phyloP scores from a whole-genome alignment of 2,888 invertebrate species.

The Gerosis bhagava region DNA sequence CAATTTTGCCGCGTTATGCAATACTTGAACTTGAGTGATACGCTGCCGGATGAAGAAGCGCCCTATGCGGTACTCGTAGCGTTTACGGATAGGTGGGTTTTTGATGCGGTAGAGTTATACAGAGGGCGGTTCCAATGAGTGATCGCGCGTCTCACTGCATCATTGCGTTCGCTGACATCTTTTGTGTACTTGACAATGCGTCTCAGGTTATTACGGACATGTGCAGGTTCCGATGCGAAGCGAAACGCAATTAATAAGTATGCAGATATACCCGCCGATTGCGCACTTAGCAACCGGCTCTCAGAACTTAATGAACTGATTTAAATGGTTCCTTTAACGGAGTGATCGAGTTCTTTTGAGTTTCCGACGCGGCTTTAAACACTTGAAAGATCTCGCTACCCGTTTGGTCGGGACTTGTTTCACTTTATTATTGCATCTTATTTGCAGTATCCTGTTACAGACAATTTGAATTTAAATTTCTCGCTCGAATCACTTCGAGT shows the following conservation, averaged over 20 bases:
- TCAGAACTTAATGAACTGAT: constrained; percentile 21
- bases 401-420: constrained; percentile 12
- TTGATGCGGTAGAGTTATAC: constrained; percentile 38
- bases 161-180: constrained; percentile 56
- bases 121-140: constrained; percentile 51
- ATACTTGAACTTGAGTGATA: constrained; percentile 23
- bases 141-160: constrained; percentile 43
- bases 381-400: constrained; percentile 5
- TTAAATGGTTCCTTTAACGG: constrained; percentile 24
- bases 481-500: no score
- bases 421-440: constrained; percentile 6
- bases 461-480: no score
- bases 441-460: constrained; percentile 4
- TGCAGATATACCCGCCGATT: constrained; percentile 12
- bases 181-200: constrained; percentile 51
- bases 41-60: background rate
- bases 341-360: constrained; percentile 18
- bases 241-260: constrained; percentile 21
- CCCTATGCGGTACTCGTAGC: no score
- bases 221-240: constrained; percentile 23
- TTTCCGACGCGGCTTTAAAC: constrained; percentile 1
- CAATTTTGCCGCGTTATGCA: constrained; percentile 30
- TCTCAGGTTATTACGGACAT: constrained; percentile 35
- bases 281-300: constrained; percentile 17
- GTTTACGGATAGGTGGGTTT: no score